Base-by-base conservation (phyloP, 2,888 invertebrate species). In the Lasioglossum marginatum region DNA sequence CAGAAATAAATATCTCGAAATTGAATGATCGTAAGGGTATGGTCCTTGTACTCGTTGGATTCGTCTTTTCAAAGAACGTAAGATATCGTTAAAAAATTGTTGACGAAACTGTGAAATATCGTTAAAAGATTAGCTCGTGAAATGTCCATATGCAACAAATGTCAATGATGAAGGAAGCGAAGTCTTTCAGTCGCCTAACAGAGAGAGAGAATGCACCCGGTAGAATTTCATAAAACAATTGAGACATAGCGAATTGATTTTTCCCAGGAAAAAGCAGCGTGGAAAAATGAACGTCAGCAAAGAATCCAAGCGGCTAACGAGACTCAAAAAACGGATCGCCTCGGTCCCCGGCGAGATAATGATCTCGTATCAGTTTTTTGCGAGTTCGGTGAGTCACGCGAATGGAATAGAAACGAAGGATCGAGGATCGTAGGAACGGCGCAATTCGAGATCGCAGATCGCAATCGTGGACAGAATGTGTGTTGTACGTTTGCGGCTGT, bases 371-470 rank as follows among this genome's bases (percentile, higher is more conserved):
- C 27, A 27, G 14, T 27, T 60, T 60, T 60, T 27, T 14, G 60
- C 60, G 27, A 60, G 60, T 5, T 12, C n/a, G 60, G 12, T 60
- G 60, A 60, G 37, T 37, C 37, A 37, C 37, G 34, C 34, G 68
- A 19, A 23, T n/a, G 37, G 34, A 34, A 37, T 37, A 37, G 68
- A 68, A 37, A 37, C 27, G 16, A 72, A 19, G 43, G 82, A 77
- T 82, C 82, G 52, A 77, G 66, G 45, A 77, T 80, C 72, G 72
- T 52, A 48, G 52, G 27, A 31, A 19, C 43, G 27, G 27, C n/a
- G n/a, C n/a, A n/a, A n/a, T n/a, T n/a, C n/a, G n/a, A n/a, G n/a
- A n/a, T n/a, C 60, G 60, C 5, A 60, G 60, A 60, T 60, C 60
- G 60, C 60, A 27, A 60, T 60, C 60, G 60, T 10, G 23, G 23